Conservation (phyloP, 2,888 invertebrate genomes). For the Elysia crispata region DNA sequence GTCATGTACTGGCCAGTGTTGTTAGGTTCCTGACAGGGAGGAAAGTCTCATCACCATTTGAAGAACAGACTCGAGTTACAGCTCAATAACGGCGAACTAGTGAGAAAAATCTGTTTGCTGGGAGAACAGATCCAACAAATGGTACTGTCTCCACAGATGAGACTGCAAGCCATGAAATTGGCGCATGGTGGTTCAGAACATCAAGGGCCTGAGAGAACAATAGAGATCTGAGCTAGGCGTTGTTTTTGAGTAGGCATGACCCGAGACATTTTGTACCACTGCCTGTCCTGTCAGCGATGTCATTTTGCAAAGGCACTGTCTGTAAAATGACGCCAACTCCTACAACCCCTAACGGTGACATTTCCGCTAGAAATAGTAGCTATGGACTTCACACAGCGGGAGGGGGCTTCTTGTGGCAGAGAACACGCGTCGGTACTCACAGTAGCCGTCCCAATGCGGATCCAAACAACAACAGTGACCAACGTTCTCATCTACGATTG, state of each 20-base stretch:
- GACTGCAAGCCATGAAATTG: not conserved
- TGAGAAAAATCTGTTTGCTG: too few relatives aligned
- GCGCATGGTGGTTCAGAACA: conserved; percentile 53
- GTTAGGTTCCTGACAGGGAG: too few relatives aligned
- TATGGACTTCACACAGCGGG: too few relatives aligned
- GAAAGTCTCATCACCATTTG: too few relatives aligned
- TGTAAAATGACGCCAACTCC: conserved; percentile 7
- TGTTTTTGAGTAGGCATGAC: conserved; percentile 57
- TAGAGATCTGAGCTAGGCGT: conserved; percentile 41
- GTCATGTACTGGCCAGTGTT: too few relatives aligned
- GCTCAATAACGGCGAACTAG: too few relatives aligned
- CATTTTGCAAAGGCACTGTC: not conserved
- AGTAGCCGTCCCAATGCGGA: not conserved
- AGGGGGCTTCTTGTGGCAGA: conserved; percentile 6
- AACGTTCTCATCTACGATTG: not conserved
- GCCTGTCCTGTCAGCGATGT: too few relatives aligned
- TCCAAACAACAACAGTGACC: conserved; percentile 6
- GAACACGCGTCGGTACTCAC: conserved; percentile 5
- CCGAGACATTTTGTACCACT: conserved; percentile 42
- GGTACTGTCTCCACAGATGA: not conserved
- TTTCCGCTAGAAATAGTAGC: conserved; percentile 44
- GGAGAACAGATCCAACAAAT: not conserved
- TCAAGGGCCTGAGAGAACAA: conserved; percentile 53
- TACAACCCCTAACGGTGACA: conserved; percentile 48
- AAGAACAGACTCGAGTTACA: too few relatives aligned